Conservation (phyloP, 1,140 invertebrate species). For the Drosophila subpulchrella region DNA sequence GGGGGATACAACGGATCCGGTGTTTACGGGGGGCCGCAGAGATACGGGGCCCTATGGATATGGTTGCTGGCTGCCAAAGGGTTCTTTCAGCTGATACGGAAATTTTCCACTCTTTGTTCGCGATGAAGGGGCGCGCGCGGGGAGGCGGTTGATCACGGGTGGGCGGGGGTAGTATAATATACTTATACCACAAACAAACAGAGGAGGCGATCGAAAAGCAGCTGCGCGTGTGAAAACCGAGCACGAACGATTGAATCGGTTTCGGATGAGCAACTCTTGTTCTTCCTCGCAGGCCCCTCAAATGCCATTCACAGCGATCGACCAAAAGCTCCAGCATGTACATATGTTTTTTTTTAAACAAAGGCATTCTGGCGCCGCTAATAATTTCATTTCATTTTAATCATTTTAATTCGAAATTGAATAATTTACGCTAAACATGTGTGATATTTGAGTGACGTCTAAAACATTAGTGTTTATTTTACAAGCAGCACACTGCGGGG, state of each 20-base stretch:
- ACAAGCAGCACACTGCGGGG: conserved; percentile 5
- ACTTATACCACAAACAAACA: conserved; percentile 58
- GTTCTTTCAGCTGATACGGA: conserved; percentile 42
- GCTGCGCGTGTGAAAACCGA: conserved; percentile 17
- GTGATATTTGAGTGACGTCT: conserved; percentile 2
- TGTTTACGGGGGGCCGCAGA: conserved; percentile 47
- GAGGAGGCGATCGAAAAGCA: conserved; percentile 9
- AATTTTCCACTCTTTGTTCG: conserved; percentile 81
- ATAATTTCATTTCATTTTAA: neutral
- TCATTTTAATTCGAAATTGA: conserved; percentile 19
- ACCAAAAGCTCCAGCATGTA: neutral
- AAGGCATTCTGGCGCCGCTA: neutral
- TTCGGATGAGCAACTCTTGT: conserved; percentile 37
- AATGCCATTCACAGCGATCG: conserved; percentile 16
- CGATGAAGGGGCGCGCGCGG: conserved; percentile 22
- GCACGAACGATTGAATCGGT: conserved; percentile 53
- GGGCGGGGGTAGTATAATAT: conserved; percentile 12
- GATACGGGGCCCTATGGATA: conserved; percentile 35
- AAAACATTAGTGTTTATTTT: conserved; percentile 28
- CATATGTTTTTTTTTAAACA: conserved; percentile 6
- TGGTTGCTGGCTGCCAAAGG: conserved; percentile 14
- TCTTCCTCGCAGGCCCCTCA: neutral
- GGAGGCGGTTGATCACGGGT: conserved; percentile 4
- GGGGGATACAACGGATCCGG: conserved; percentile 31
- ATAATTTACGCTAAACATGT: conserved; percentile 28